Base-by-base conservation (phyloP, 2,113 vertebrate genomes). In the Romanogobio albipinnatus region DNA sequence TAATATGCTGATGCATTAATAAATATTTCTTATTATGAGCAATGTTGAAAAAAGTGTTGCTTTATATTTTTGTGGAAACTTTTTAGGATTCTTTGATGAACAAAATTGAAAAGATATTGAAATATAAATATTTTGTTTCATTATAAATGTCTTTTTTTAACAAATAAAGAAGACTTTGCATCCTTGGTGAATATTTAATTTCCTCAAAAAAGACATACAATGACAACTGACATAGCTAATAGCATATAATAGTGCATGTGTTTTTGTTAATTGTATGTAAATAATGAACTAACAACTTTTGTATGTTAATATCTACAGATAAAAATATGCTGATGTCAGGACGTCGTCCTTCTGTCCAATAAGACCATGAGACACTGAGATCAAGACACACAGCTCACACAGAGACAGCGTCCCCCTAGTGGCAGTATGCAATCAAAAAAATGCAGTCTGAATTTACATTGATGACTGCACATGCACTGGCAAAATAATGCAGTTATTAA, bases 391-490 rank as follows among this genome's bases (percentile, higher is more conserved):
- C 9, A 61, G 4, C 9, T n/a, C 29, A 78, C 9, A 14, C 33
- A 79, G 11, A 61, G 36, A 39, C 56, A 81, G 78, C 61, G 19
- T 81, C 78, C 78, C 77, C 61, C 78, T 81, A 81, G 78, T 81
- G 78, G 78, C 78, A 19, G 24, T 7, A 68, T 10, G 26, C 10
- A 14, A 68, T n/a, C n/a, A 51, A 53, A 51, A 11, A 11, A 24
- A 56, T 8, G 6, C 7, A 13, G 53, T 56, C 29, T 36, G 29
- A 66, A 36, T 75, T 29, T 51, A 49, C 45, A 73, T 14, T 43
- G 36, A 14, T 1, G 4, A 39, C 56, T 24, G 56, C 8, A 76
- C 5, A 10, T 77, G 17, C 53, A 61, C 33, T 43, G 29, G 33
- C n/a, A 39, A 29, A 45, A 14, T 79, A 79, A 39, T 45, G 5